A percentile compares a stretch with the other conserved stretches of the same genome.
phyloP scores from a whole-genome alignment of 2,113 vertebrate species.

The Gallinago undulata region DNA sequence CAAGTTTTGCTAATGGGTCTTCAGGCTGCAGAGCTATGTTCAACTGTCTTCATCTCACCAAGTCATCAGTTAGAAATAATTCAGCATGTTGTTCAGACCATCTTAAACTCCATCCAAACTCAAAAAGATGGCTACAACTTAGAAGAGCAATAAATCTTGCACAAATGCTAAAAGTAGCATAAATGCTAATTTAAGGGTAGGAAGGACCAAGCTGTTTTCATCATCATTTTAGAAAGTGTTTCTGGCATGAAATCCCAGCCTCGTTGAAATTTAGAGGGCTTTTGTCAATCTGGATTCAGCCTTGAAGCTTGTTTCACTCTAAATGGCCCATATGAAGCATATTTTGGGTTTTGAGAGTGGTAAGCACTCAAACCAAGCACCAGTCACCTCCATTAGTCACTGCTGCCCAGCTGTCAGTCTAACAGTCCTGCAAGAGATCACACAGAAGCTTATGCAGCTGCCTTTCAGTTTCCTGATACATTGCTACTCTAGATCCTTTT shows the following conservation, averaged over 20 bases:
- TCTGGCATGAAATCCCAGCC: background rate
- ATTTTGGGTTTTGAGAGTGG: background rate
- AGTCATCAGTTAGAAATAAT: background rate
- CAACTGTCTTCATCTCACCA: background rate
- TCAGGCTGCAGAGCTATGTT: background rate
- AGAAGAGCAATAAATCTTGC: background rate
- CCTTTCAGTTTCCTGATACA: background rate
- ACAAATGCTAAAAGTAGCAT: background rate
- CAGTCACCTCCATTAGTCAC: background rate
- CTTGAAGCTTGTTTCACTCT: background rate
- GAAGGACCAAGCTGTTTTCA: background rate
- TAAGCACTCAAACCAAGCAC: background rate
- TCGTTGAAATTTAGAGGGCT: background rate
- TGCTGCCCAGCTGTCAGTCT: background rate
- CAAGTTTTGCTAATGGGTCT: background rate
- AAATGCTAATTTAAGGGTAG: background rate
- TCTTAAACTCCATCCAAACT: background rate
- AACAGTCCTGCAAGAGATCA: background rate
- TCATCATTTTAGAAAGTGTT: background rate
- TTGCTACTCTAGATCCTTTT: background rate
- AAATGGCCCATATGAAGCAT: background rate
- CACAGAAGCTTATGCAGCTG: background rate
- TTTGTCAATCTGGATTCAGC: background rate
- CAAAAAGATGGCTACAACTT: background rate
- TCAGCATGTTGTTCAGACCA: background rate